These are phyloP conservation scores for Patagioenas fasciata DNA, from an alignment of 2,113 vertebrate genomes.

Conservation along the genomic window DNA sequence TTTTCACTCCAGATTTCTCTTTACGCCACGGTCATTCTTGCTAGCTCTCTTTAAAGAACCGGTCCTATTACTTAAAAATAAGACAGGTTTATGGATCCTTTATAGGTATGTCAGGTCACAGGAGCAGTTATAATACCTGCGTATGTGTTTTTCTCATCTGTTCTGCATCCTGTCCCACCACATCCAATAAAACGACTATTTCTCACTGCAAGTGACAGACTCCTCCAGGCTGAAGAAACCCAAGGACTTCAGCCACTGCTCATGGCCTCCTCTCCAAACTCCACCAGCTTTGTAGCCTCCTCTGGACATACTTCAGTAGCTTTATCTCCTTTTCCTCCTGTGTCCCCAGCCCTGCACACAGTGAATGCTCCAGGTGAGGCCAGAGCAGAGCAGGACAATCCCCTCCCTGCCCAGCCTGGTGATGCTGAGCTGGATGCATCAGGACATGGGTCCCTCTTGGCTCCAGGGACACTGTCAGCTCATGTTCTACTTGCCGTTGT, in stretches of 20 bases:
- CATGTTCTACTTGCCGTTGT: too few relatives aligned
- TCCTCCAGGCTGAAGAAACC: too few relatives aligned
- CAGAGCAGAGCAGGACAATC: background rate
- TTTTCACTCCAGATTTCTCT: background rate
- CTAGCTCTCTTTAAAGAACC: background rate
- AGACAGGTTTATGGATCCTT: background rate
- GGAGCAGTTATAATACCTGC: background rate
- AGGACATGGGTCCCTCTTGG: too few relatives aligned
- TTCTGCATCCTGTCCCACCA: background rate
- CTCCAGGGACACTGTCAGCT: too few relatives aligned
- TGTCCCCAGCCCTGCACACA: too few relatives aligned
- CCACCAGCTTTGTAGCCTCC: too few relatives aligned
- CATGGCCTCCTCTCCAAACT: too few relatives aligned
- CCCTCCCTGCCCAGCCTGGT: too few relatives aligned
- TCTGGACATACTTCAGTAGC: too few relatives aligned
- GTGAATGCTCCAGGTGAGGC: background rate
- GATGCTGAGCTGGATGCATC: too few relatives aligned
- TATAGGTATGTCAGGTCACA: background rate
- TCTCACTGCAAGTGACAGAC: background rate
- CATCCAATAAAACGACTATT: background rate
- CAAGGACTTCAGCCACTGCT: too few relatives aligned
- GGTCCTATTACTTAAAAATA: background rate
- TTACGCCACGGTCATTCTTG: background rate
- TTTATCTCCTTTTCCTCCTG: too few relatives aligned
- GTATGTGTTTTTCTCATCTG: background rate